Conservation (phyloP, 2,113 vertebrate species). For the Galeopterus variegatus region DNA sequence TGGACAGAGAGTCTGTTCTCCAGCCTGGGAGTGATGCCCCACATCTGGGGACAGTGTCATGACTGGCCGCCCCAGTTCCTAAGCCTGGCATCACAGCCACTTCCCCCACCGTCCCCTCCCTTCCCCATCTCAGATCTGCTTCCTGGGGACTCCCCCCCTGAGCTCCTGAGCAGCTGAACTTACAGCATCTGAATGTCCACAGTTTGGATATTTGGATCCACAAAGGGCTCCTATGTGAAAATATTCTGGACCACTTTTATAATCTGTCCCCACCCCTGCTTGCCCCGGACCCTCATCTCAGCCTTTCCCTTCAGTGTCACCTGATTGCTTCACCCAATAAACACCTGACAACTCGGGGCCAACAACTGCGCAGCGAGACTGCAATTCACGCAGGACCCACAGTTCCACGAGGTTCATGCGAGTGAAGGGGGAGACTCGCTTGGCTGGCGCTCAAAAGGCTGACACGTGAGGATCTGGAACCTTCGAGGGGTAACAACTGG, state of each 20-base stretch:
- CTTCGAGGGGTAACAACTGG: background rate
- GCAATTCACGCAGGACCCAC: rapidly evolving
- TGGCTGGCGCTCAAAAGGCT: background rate
- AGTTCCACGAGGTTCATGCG: background rate
- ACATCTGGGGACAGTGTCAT: background rate
- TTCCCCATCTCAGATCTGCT: background rate
- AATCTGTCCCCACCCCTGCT: background rate
- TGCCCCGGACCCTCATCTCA: too few species aligned
- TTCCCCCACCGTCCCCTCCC: background rate
- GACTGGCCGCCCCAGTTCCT: background rate
- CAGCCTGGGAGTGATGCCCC: background rate
- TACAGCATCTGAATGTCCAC: background rate
- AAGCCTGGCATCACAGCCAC: too few species aligned
- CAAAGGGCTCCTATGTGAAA: too few species aligned
- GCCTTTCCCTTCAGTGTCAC: background rate
- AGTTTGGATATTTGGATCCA: background rate
- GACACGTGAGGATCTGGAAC: rapidly evolving
- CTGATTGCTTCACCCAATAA: background rate
- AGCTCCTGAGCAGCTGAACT: background rate
- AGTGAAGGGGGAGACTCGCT: rapidly evolving
- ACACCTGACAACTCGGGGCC: background rate
- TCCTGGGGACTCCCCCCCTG: too few species aligned
- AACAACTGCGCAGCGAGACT: background rate
- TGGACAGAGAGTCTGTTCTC: too few species aligned
- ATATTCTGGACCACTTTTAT: background rate